These are phyloP conservation scores for Ophonus ardosiacus DNA, from an alignment of 2,888 invertebrate genomes.

Conservation along the genomic window DNA sequence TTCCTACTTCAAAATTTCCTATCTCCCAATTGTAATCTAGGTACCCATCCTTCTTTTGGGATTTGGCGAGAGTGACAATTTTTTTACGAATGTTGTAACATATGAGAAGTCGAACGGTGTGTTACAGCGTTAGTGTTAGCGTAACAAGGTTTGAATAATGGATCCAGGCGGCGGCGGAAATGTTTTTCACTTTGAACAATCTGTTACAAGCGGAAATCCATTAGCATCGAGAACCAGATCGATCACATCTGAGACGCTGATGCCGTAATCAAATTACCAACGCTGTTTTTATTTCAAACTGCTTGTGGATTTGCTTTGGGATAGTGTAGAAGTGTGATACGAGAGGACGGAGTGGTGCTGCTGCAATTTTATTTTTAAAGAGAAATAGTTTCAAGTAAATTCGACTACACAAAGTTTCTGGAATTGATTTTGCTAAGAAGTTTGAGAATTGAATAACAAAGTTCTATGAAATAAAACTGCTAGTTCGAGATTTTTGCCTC, in stretches of 20 bases:
- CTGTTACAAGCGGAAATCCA: conserved; percentile 63
- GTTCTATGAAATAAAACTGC: no score
- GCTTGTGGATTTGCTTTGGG: no score
- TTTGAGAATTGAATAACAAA: no score
- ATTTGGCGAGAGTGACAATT: not conserved
- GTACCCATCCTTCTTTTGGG: not conserved
- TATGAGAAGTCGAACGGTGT: conserved; percentile 59
- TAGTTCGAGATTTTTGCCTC: no score
- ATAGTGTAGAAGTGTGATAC: no score
- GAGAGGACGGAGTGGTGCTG: no score
- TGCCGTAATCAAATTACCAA: conserved; percentile 24
- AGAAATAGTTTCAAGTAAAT: no score
- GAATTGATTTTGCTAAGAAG: no score
- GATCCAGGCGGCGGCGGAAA: conserved; percentile 59
- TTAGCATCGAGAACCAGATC: conserved; percentile 56
- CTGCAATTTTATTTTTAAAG: no score
- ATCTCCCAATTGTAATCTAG: not conserved
- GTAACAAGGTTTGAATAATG: conserved; percentile 63
- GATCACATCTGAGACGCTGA: conserved; percentile 46
- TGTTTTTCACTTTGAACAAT: conserved; percentile 63
- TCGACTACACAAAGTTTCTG: no score
- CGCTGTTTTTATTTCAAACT: not conserved
- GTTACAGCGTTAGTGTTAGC: conserved; percentile 32
- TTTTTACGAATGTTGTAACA: conserved; percentile 6
- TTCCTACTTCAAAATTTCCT: not conserved